Evolutionary conservation across 2,888 invertebrate genomes (phyloP), one percentile per base, ranked within the genome.

Genomic region (Caenorhabditis panamensis): DNA sequence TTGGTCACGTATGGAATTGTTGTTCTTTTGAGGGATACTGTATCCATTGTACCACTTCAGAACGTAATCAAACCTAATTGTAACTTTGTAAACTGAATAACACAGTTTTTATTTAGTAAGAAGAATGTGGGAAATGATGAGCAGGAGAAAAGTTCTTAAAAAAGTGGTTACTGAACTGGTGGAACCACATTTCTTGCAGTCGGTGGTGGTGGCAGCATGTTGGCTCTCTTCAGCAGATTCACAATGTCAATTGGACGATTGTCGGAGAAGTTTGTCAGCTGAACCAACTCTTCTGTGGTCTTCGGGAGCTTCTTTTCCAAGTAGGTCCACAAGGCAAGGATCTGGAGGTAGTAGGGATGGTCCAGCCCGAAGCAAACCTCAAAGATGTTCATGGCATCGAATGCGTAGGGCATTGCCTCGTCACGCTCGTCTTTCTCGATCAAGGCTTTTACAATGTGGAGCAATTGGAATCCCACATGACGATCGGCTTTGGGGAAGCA

Each of bases 331-430:
- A 90, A 68, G 1, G 90, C 90, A 11, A 90, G 79, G 0, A 87
- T 88, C 68, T 89, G 89, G 9, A 90, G 84, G 72, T 90, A 90
- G 82, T 89, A 89, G 0, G 90, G 90, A 62, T 90, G 90, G 26
- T 89, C 88, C 53, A 90, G 75, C 26, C 90, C 90, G 63, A 90
- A 88, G 62, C 88, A 88, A 8, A 89, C 87, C 67, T 90, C 90
- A 56, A 90, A 89, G n/a, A 90, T 90, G 62, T 87, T 86, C 90
- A 90, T 90, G 0, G 90, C 90, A 61, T 90, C 90, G 77, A 87
- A 90, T 24, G 90, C 89, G 63, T 89, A 89, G 6, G 86, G 82
- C 47, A 87, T 84, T 1, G 90, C 90, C 62, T 89, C 88, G 11
- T 86, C 84, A 58, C 90, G 80, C 26, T 86, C 69, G 4, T 84